Evolutionary conservation across 1,140 invertebrate species (phyloP), one percentile per base, ranked within the genome.

Genomic region (Aphis gossypii): DNA sequence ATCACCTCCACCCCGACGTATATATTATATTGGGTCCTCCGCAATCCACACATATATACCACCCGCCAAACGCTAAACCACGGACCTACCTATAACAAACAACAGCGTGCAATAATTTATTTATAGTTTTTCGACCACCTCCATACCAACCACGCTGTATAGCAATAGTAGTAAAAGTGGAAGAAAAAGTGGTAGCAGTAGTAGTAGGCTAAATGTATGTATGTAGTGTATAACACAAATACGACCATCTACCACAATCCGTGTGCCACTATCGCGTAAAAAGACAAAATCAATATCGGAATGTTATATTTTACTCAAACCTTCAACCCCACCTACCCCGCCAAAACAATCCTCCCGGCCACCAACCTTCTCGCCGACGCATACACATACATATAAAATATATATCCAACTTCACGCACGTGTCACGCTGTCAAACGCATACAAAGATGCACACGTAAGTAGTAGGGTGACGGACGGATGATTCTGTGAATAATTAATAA

Each of bases 221-320:
- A 23, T 83, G 21, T 38, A 21, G 8, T 60, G 8, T 60, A 60
- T 83, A 83, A 7, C 20, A 84, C 83, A 84, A 38, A 84, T 44
- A 84, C 41, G 35, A 38, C n/a, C 76, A 38, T 35, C 20, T 35
- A 83, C 35, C 35, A 83, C 76, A 38, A 38, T 76, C n/a, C 76
- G 35, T 82, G 76, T 18, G 76, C 76, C 35, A 2, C 38, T n/a
- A n/a, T 76, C 51, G 56, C 5, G 25, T 68, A 68, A 91, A 92
- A 92, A 92, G n/a, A 92, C 41, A 92, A 92, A 92, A 92, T 92
- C 90, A 82, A 92, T 92, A 92, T 92, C 44, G 25, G 44, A 92
- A 92, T 82, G 90, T 46, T 87, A 87, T 87, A 87, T 87, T 46
- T 87, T 87, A 23, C 23, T 84, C 38, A 9, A n/a, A 76, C 56